A percentile compares a stretch with the other conserved stretches of the same genome.
Conservation (phyloP, 1,140 invertebrate genomes). For the Cydia strobilella region DNA sequence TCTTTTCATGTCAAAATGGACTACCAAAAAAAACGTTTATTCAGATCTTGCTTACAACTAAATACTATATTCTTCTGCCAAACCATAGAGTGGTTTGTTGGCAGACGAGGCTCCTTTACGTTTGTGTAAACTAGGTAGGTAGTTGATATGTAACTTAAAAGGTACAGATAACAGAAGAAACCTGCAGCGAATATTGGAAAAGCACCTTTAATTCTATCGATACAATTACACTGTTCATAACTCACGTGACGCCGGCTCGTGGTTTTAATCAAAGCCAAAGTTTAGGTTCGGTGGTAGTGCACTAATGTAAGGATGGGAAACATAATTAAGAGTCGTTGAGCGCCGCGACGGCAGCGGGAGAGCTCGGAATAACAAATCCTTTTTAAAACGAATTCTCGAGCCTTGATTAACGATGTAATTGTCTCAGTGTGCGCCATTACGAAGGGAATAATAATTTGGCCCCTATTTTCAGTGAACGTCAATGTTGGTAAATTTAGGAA, state of each 20-base stretch:
- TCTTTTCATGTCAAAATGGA: conserved; percentile 27
- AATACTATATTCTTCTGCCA: no score
- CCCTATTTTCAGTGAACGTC: not conserved
- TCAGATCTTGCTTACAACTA: no score
- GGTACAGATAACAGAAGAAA: not conserved
- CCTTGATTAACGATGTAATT: conserved; percentile 25
- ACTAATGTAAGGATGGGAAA: conserved; percentile 51
- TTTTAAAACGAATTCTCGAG: conserved; percentile 9
- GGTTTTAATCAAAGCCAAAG: conserved; percentile 51
- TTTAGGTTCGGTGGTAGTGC: conserved; percentile 52
- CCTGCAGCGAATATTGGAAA: not conserved
- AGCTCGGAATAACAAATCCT: conserved; percentile 23
- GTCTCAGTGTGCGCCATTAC: conserved; percentile 15
- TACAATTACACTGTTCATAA: conserved; percentile 42
- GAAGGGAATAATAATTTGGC: not conserved
- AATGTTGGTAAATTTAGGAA: not conserved
- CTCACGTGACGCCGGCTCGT: conserved; percentile 48
- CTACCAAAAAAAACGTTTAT: no score
- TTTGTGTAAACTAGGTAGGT: no score
- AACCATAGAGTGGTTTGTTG: no score
- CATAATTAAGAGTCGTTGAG: conserved; percentile 36
- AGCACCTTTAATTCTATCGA: conserved; percentile 20
- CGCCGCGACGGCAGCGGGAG: not conserved
- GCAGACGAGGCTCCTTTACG: no score
- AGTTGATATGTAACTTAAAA: no score